A percentile compares a stretch with the other conserved stretches of the same genome.
phyloP scores from a whole-genome alignment of 1,140 invertebrate genomes.

The Ceratoteleas bidentatus region DNA sequence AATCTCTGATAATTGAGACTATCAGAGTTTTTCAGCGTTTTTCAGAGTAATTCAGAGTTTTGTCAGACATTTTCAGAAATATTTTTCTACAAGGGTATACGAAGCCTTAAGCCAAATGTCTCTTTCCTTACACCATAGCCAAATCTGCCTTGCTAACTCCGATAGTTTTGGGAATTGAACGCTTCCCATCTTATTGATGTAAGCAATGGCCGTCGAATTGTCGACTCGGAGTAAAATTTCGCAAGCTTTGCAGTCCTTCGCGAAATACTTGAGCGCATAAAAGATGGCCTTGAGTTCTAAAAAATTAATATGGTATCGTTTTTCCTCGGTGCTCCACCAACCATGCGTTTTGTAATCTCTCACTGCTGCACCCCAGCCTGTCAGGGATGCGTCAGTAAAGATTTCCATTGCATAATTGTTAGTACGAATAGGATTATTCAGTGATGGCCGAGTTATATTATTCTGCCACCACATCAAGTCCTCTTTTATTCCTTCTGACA shows the following conservation, averaged over 20 bases:
- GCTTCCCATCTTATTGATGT: constrained; percentile 19
- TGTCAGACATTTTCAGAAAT: too few relatives aligned
- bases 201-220: constrained; percentile 10
- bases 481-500: neutral
- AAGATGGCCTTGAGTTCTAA: constrained; percentile 23
- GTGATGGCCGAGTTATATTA: neutral
- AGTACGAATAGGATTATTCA: constrained; percentile 10
- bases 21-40: too few relatives aligned
- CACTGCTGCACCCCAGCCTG: neutral
- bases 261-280: constrained; percentile 15
- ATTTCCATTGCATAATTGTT: constrained; percentile 7
- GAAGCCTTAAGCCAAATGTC: too few relatives aligned
- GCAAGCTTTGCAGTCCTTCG: neutral
- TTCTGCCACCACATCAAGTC: constrained; percentile 6
- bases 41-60: too few relatives aligned
- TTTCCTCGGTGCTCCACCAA: constrained; percentile 11
- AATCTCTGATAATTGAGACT: too few relatives aligned
- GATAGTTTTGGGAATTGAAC: constrained; percentile 8
- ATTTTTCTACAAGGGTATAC: too few relatives aligned
- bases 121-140: constrained; percentile 2
- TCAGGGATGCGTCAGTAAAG: constrained; percentile 15
- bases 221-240: constrained; percentile 16
- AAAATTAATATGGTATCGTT: constrained; percentile 18
- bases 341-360: constrained; percentile 5
- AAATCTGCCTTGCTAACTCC: constrained; percentile 1